Evolutionary conservation across 2,888 invertebrate genomes (phyloP).

Genomic region (Aspidiotus destructor): DNA sequence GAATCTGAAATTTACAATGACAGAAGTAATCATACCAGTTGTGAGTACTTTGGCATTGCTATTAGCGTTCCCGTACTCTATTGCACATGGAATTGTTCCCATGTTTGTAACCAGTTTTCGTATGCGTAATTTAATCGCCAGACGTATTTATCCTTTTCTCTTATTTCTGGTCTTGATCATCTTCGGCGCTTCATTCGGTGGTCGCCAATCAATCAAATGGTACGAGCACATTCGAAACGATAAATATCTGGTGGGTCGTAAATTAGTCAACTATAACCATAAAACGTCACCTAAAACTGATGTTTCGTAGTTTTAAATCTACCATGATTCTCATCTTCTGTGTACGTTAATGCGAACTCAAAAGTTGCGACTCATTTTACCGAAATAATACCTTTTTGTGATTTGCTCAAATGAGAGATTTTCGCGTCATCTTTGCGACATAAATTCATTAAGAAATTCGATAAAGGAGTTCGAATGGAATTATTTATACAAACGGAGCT

Average conservation of each 20-base stretch:
- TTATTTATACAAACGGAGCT: too few relatives aligned
- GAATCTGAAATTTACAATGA: conserved; percentile 51
- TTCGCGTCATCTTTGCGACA: too few relatives aligned
- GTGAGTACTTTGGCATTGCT: conserved; percentile 80
- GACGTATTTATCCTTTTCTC: conserved; percentile 82
- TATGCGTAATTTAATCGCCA: conserved; percentile 63
- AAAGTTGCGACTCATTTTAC: too few relatives aligned
- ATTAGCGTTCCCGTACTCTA: conserved; percentile 84
- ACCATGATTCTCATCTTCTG: too few relatives aligned
- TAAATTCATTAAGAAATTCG: too few relatives aligned
- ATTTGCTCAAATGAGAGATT: too few relatives aligned
- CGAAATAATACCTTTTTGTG: too few relatives aligned
- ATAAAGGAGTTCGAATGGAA: too few relatives aligned
- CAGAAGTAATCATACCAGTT: conserved; percentile 69
- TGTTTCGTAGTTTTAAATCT: neutral
- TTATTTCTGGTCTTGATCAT: conserved; percentile 63
- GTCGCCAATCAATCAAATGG: conserved; percentile 83
- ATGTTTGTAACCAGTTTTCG: conserved; percentile 54
- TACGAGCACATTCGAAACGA: conserved; percentile 99
- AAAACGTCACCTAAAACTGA: neutral
- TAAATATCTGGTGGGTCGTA: conserved; percentile 92
- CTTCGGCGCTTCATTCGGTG: conserved; percentile 51
- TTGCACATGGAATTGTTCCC: conserved; percentile 64
- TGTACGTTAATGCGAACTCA: too few relatives aligned
- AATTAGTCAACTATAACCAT: conserved; percentile 88